Percentiles rank a stretch among this genome's conserved stretches.
Conservation (phyloP, 2,797 vertebrate genomes). For the Agapornis canus region DNA sequence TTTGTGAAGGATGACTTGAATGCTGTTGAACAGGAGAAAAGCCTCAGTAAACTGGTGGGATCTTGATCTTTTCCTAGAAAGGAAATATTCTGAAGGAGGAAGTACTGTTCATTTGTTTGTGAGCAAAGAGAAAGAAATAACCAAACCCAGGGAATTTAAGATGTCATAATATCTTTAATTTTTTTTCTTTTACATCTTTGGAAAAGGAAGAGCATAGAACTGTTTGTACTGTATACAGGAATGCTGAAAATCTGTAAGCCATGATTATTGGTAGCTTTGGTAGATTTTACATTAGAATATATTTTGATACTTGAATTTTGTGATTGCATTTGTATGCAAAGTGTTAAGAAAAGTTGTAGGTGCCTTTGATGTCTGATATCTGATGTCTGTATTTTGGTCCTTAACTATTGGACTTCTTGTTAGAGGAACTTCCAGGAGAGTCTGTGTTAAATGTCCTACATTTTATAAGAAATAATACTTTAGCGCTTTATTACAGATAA, state of each 20-base stretch:
- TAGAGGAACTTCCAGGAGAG: background rate
- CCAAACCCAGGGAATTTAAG: background rate
- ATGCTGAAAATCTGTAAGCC: background rate
- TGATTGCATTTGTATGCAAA: background rate
- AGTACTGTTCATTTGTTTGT: rapidly evolving
- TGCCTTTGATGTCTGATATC: background rate
- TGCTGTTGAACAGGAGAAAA: background rate
- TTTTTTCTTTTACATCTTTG: background rate
- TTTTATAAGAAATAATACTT: background rate
- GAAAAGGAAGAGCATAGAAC: background rate
- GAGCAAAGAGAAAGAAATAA: background rate
- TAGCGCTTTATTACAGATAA: background rate
- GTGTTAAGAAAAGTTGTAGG: background rate
- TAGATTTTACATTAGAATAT: background rate
- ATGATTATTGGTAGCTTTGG: background rate
- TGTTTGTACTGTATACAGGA: background rate
- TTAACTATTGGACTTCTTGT: background rate
- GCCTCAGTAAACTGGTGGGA: background rate
- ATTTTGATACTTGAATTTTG: background rate
- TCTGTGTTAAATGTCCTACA: background rate
- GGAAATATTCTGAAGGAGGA: background rate
- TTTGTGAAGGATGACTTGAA: background rate
- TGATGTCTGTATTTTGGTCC: background rate
- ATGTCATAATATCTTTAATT: background rate
- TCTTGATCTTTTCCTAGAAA: background rate